Conservation (phyloP, 2,797 vertebrate species). For the Philypnodon macrostomus region DNA sequence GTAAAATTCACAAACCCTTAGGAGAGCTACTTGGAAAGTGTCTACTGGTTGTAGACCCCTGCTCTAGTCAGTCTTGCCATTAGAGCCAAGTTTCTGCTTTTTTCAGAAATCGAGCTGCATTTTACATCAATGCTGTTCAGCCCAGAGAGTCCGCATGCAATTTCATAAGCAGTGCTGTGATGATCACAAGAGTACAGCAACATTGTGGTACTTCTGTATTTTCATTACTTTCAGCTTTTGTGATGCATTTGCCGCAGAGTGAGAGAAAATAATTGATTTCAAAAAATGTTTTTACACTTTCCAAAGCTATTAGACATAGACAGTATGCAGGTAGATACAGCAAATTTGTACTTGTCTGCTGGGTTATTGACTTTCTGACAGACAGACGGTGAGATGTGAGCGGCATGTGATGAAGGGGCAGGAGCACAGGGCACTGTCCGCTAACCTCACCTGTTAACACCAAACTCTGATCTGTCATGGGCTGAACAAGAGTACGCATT, state of each 20-base stretch:
- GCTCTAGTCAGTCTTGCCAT: neutral
- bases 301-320: neutral
- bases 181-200: neutral
- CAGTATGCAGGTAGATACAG: constrained; percentile 1
- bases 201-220: constrained; percentile 2
- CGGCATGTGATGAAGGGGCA: neutral
- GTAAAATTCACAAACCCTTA: no score
- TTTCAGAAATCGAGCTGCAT: constrained; percentile 9
- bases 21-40: no score
- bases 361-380: constrained; percentile 13
- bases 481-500: neutral
- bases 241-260: neutral
- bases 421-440: neutral
- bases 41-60: no score
- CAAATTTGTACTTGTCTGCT: constrained; percentile 4
- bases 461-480: constrained; percentile 2
- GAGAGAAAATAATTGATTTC: constrained; percentile 1
- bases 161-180: neutral
- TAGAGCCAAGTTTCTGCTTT: constrained; percentile 1
- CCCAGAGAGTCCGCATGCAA: constrained; percentile 1
- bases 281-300: neutral
- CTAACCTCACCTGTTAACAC: neutral
- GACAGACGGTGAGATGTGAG: neutral
- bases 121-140: constrained; percentile 14
- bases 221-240: constrained; percentile 12